These are phyloP conservation scores for Chaetura pelagica DNA, from an alignment of 2,113 vertebrate genomes.

Conservation along the genomic window DNA sequence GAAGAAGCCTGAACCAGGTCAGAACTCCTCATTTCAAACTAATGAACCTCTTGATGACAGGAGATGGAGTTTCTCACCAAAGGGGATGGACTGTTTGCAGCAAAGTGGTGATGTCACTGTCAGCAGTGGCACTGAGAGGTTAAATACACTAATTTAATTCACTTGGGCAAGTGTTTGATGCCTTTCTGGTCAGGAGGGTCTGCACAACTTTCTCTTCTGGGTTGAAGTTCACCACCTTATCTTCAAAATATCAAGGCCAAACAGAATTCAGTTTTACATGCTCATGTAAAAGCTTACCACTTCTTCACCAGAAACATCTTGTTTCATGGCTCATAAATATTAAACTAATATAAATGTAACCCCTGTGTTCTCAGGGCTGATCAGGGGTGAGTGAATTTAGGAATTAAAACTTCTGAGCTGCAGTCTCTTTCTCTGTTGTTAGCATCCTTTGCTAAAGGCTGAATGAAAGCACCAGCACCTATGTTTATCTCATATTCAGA, in stretches of 20 bases:
- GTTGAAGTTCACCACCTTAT: slow-evolving; percentile 43
- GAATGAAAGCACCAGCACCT: background rate
- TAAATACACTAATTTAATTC: slow-evolving; percentile 52
- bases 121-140: background rate
- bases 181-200: background rate
- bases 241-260: slow-evolving; percentile 28
- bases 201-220: background rate
- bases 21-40: slow-evolving; percentile 38
- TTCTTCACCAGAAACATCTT: slow-evolving; percentile 55
- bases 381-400: background rate
- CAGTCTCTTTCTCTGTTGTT: background rate
- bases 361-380: background rate
- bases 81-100: background rate
- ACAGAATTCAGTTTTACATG: slow-evolving; percentile 38
- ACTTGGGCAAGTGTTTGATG: background rate
- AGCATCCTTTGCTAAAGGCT: background rate
- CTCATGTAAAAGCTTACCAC: slow-evolving; percentile 16
- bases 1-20: background rate
- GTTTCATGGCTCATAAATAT: slow-evolving; percentile 68
- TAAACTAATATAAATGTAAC: slow-evolving; percentile 63
- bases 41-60: slow-evolving; percentile 39
- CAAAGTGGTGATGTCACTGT: slow-evolving; percentile 14
- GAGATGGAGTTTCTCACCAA: background rate
- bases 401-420: background rate
- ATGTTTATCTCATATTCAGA: background rate